Conservation (phyloP, 2,888 invertebrate genomes). For the Caenorhabditis afra region DNA sequence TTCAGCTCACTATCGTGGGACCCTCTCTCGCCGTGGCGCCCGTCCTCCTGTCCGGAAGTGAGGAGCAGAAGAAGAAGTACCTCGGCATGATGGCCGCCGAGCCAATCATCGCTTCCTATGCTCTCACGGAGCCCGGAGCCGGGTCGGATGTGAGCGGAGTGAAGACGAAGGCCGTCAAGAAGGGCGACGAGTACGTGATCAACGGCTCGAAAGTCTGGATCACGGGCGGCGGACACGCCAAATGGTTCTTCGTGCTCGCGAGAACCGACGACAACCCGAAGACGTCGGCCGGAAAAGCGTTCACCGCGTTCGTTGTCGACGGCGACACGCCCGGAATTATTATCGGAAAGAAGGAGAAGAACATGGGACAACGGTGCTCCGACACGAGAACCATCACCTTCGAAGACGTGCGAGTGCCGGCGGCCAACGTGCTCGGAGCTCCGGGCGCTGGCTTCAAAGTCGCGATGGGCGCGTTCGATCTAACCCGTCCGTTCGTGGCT, state of each 20-base stretch:
- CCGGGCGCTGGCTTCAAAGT: slow-evolving; percentile 84
- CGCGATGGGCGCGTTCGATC: slow-evolving; percentile 96
- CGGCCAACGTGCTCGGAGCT: slow-evolving; percentile 82
- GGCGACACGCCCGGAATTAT: slow-evolving; percentile 28
- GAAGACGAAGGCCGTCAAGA: slow-evolving; percentile 20
- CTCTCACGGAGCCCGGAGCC: slow-evolving; percentile 32
- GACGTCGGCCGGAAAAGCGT: slow-evolving; percentile 24
- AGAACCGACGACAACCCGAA: slow-evolving; percentile 28
- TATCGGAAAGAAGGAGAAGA: slow-evolving; percentile 92
- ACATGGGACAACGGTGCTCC: slow-evolving; percentile 97
- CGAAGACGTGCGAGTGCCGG: slow-evolving; percentile 95
- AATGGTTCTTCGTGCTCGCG: slow-evolving; percentile 30
- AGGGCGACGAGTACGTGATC: slow-evolving; percentile 41
- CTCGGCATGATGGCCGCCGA: slow-evolving; percentile 4
- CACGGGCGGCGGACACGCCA: slow-evolving; percentile 32
- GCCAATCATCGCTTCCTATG: slow-evolving; percentile 9
- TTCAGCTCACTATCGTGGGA: slow-evolving; percentile 90
- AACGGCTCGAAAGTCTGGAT: slow-evolving; percentile 45
- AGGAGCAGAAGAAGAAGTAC: slow-evolving; percentile 3
- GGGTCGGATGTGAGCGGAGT: slow-evolving; percentile 35
- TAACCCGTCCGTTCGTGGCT: slow-evolving; percentile 88
- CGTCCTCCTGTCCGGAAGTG: slow-evolving; percentile 83
- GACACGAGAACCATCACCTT: slow-evolving; percentile 93
- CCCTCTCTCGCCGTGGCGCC: slow-evolving; percentile 88
- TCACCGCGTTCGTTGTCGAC: slow-evolving; percentile 43